Conservation (phyloP, 2,797 vertebrate species). For the Notolabrus celidotus region DNA sequence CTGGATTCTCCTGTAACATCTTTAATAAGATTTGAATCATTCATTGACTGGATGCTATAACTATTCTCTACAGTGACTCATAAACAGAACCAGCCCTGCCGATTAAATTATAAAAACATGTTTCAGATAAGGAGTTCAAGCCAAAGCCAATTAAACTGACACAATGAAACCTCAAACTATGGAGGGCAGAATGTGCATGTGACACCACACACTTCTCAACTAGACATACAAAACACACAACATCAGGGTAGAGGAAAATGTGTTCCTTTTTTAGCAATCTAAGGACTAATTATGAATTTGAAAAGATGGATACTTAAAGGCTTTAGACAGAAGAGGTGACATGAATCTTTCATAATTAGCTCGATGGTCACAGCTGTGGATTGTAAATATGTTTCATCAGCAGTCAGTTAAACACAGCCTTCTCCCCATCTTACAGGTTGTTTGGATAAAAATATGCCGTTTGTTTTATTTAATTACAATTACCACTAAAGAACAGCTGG, state of each 20-base stretch:
- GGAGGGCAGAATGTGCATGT: not conserved
- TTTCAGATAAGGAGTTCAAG: slow-evolving; percentile 21
- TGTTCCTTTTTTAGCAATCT: not conserved
- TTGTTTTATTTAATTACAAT: slow-evolving; percentile 5
- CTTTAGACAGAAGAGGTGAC: not conserved
- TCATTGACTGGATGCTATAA: not conserved
- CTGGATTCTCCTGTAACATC: not conserved
- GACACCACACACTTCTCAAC: slow-evolving; percentile 1
- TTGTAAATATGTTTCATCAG: slow-evolving; percentile 15
- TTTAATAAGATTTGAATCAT: slow-evolving; percentile 11
- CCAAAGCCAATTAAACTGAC: slow-evolving; percentile 24
- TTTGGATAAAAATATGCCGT: not conserved
- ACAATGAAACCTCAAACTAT: slow-evolving; percentile 1
- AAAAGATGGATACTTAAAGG: not conserved
- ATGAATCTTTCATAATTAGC: slow-evolving; percentile 22
- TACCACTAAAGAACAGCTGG: not conserved
- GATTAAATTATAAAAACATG: slow-evolving; percentile 23
- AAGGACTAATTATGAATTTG: slow-evolving; percentile 1
- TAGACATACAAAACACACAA: not conserved
- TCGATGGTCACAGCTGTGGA: slow-evolving; percentile 23
- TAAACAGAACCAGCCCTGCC: not conserved
- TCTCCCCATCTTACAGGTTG: slow-evolving; percentile 4
- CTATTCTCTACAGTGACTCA: not conserved
- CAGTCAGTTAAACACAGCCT: slow-evolving; percentile 2
- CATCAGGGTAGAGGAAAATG: not conserved